These are phyloP conservation scores for Peromyscus maniculatus DNA, from an alignment of 2,113 vertebrate species.

Conservation along the genomic window DNA sequence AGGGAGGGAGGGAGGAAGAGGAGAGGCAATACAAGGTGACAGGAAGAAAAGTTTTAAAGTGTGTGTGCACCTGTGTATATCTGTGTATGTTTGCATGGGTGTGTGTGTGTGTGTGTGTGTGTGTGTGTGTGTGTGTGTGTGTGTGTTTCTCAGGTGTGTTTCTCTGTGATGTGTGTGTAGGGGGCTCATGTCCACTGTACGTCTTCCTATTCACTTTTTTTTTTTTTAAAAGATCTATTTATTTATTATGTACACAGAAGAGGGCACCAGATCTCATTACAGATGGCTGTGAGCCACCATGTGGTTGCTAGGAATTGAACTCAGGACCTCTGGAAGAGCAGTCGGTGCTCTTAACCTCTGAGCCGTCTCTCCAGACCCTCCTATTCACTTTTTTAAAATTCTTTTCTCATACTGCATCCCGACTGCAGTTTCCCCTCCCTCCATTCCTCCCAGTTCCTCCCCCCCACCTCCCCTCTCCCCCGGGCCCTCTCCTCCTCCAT, in stretches of 20 bases:
- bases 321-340: too few relatives aligned
- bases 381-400: neutral
- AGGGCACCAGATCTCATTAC: too few relatives aligned
- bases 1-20: too few relatives aligned
- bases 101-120: neutral
- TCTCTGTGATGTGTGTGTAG: neutral
- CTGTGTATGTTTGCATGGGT: neutral
- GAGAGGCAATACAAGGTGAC: neutral
- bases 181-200: neutral
- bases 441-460: neutral
- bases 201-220: neutral
- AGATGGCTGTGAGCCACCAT: too few relatives aligned
- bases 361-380: too few relatives aligned
- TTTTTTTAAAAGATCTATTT: too few relatives aligned
- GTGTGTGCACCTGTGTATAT: neutral
- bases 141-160: neutral
- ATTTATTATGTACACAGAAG: too few relatives aligned
- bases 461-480: neutral
- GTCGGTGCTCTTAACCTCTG: too few relatives aligned
- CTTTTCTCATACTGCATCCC: neutral
- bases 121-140: neutral
- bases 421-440: neutral
- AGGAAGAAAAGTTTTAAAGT: neutral
- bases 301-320: too few relatives aligned
- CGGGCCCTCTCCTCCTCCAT: neutral